Evolutionary conservation across 2,113 vertebrate species (phyloP), one percentile per base, ranked within the genome.

Genomic region (Istiophorus platypterus): DNA sequence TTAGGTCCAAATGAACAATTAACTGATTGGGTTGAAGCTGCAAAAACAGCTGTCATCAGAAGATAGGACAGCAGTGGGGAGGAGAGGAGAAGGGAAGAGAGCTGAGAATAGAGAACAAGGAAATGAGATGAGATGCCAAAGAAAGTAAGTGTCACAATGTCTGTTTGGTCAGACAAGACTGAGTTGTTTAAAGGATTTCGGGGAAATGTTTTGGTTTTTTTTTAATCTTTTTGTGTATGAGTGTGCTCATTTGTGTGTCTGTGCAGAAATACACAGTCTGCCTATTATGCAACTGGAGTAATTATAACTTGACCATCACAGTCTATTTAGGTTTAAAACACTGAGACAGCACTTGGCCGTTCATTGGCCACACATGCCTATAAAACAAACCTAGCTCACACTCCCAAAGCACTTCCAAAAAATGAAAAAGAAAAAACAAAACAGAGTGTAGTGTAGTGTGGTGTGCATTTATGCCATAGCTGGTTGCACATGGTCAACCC

Each of bases 1-100:
- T 92, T 87, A 92, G 88, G 85, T 90, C 85, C 86, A 87, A 90
- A 86, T 86, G 78, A 91, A 88, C 90, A 92, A 92, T 93, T 92
- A 88, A 79, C 78, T 89, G 90, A 93, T 90, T 91, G 82, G 86
- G 80, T 70, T 81, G 82, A 81, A 79, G 78, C 76, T 51, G 70
- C 10, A 76, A 69, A 86, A 88, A 80, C 78, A 72, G 72, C 85
- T 71, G 91, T 85, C 88, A 93, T 93, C 90, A 85, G 47, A 29
- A 20, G 58, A 83, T 17, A 85, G 66, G 71, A 70, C 61, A 63
- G 80, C 18, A 47, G 51, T 24, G 61, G 20, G 63, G 45, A 62
- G 31, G 29, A 69, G n/a, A 79, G 24, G 22, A 9, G 11, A 63
- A 79, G 24, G 51, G 9, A 71, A n/a, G 47, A 42, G 22, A 56